phyloP scores from a whole-genome alignment of 2,797 vertebrate genomes.

The Psittacula echo region DNA sequence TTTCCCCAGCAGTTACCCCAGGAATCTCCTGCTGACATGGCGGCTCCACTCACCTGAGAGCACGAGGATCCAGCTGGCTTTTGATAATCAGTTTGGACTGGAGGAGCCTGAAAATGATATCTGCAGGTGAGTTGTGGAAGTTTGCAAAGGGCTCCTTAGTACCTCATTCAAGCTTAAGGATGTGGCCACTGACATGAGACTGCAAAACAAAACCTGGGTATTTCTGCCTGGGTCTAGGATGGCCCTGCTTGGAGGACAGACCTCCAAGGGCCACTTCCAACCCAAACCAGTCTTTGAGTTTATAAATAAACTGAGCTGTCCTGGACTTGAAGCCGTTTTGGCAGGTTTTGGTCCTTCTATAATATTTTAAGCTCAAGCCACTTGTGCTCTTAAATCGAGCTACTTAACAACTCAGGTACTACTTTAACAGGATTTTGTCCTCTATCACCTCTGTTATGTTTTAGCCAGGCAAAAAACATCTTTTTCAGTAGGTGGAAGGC shows the following conservation, averaged over 20 bases:
- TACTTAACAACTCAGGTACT: not conserved
- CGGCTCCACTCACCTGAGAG: conserved; percentile 85
- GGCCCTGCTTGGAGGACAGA: not conserved
- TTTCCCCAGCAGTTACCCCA: conserved; percentile 93
- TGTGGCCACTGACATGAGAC: not conserved
- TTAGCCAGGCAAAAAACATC: not conserved
- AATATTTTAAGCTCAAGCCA: not conserved
- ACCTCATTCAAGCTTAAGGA: not conserved
- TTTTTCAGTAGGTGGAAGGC: not conserved
- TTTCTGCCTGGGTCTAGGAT: rapidly evolving
- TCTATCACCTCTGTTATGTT: not conserved
- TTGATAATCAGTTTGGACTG: conserved; percentile 92
- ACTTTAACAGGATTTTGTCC: not conserved
- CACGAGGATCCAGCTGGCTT: conserved; percentile 90
- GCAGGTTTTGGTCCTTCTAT: not conserved
- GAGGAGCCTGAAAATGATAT: conserved; percentile 93
- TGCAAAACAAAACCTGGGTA: not conserved
- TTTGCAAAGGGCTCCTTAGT: not conserved
- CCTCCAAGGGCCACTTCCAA: not conserved
- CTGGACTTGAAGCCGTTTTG: not conserved
- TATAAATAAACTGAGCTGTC: not conserved
- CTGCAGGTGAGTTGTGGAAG: conserved; percentile 86
- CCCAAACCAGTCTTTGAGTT: not conserved
- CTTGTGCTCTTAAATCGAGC: not conserved
- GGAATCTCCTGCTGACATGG: conserved; percentile 94